Evolutionary conservation across 2,797 vertebrate genomes (phyloP).

Genomic region (Ptychobarbus kaznakovi): DNA sequence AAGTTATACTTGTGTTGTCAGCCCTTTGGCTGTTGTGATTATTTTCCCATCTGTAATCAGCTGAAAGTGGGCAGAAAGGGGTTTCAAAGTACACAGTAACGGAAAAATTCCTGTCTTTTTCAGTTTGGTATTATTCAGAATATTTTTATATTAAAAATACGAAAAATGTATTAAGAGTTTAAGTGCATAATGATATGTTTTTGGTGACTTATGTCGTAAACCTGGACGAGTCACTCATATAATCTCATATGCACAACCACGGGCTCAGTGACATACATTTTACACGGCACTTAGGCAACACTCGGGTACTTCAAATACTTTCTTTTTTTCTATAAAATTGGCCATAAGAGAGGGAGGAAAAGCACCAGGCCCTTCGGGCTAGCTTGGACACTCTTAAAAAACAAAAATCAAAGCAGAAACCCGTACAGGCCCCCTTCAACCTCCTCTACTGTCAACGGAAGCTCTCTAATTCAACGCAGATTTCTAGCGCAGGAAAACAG

Average conservation of each 20-base stretch:
- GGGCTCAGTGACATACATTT: constrained; percentile 20
- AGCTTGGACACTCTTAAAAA: constrained; percentile 39
- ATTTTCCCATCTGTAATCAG: constrained; percentile 60
- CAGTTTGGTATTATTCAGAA: constrained; percentile 12
- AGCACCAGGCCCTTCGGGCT: constrained; percentile 18
- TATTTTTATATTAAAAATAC: neutral
- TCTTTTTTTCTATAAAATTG: constrained; percentile 37
- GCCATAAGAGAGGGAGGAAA: constrained; percentile 26
- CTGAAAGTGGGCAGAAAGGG: constrained; percentile 75
- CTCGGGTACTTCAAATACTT: constrained; percentile 29
- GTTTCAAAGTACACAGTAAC: constrained; percentile 73
- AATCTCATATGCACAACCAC: neutral
- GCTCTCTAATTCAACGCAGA: constrained; percentile 49
- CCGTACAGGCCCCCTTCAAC: constrained; percentile 22
- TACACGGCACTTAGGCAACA: constrained; percentile 18
- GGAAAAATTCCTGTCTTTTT: constrained; percentile 71
- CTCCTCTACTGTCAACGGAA: constrained; percentile 63
- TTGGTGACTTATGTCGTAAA: neutral
- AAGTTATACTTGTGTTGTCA: constrained; percentile 56
- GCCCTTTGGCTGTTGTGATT: constrained; percentile 57
- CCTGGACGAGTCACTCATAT: neutral
- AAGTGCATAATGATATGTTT: neutral
- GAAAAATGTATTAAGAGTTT: neutral
- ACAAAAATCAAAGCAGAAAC: constrained; percentile 51
- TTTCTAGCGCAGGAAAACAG: constrained; percentile 42